Percentiles rank a stretch among this genome's conserved stretches.
Evolutionary conservation across 2,888 invertebrate species (phyloP).

Genomic region (Drosophila meridiana): DNA sequence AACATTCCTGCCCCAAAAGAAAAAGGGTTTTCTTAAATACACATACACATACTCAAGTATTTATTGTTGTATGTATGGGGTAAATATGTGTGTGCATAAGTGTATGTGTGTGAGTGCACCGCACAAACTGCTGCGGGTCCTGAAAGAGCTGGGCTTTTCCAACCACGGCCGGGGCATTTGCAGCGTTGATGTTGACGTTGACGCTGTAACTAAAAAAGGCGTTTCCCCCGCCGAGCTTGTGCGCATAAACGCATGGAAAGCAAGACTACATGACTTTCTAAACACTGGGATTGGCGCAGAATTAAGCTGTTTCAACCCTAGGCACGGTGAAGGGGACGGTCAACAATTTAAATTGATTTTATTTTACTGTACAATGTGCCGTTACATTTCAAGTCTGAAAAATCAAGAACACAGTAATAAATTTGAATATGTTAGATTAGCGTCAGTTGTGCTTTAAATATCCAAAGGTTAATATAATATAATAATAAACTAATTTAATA

Average conservation of each 20-base stretch:
- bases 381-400: constrained; percentile 1
- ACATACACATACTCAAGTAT: constrained; percentile 3
- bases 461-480: background rate
- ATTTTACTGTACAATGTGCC: constrained; percentile 7
- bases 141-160: constrained; percentile 34
- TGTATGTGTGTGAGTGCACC: constrained; percentile 17
- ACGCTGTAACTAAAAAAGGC: constrained; percentile 40
- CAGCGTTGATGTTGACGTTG: constrained; percentile 16
- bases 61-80: background rate
- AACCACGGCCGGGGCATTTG: constrained; percentile 42
- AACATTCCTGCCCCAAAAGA: constrained; percentile 62
- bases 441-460: background rate
- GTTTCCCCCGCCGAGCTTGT: constrained; percentile 47
- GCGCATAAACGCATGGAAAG: constrained; percentile 31
- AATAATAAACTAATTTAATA: background rate
- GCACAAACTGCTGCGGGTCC: constrained; percentile 21
- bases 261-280: constrained; percentile 47
- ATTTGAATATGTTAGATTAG: too few relatives aligned
- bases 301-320: constrained; percentile 57
- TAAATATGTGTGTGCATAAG: background rate
- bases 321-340: constrained; percentile 16
- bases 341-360: constrained; percentile 21
- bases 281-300: constrained; percentile 67
- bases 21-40: constrained; percentile 57
- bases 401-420: too few relatives aligned